Conservation (phyloP, 2,113 vertebrate genomes). For the Cygnus atratus region DNA sequence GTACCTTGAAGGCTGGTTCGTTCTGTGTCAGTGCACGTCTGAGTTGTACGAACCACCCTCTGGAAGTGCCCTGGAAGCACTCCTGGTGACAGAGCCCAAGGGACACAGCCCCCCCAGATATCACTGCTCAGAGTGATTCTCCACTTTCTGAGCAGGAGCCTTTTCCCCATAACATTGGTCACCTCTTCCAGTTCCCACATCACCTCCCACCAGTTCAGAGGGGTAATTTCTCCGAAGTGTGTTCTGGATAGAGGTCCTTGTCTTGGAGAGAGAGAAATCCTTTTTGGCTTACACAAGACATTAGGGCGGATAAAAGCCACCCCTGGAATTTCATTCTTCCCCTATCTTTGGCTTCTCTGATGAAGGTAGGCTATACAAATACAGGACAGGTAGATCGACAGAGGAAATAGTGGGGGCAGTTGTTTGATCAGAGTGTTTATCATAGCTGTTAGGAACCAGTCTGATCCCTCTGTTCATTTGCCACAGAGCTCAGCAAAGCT, state of each 20-base stretch:
- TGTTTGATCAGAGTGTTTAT: not conserved
- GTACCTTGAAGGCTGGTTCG: not conserved
- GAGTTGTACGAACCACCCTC: rapidly evolving
- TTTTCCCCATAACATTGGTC: not conserved
- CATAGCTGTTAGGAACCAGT: not conserved
- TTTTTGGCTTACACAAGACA: not conserved
- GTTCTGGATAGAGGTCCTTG: not conserved
- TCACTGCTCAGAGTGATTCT: not conserved
- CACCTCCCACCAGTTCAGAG: not conserved
- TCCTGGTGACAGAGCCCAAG: not conserved
- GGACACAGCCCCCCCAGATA: not conserved
- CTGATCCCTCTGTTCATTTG: slow-evolving; percentile 8
- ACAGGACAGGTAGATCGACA: not conserved
- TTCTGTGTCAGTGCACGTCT: not conserved
- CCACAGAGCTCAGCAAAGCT: slow-evolving; percentile 3
- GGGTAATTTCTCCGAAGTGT: not conserved
- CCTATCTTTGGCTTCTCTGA: not conserved
- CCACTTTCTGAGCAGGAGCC: not conserved
- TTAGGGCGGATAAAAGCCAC: not conserved
- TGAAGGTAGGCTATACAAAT: not conserved
- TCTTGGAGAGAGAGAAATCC: not conserved
- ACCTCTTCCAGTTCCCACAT: not conserved
- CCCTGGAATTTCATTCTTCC: not conserved
- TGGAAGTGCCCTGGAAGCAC: not conserved
- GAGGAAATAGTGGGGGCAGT: not conserved